phyloP scores from a whole-genome alignment of 1,140 invertebrate genomes.

The Formica exsecta region DNA sequence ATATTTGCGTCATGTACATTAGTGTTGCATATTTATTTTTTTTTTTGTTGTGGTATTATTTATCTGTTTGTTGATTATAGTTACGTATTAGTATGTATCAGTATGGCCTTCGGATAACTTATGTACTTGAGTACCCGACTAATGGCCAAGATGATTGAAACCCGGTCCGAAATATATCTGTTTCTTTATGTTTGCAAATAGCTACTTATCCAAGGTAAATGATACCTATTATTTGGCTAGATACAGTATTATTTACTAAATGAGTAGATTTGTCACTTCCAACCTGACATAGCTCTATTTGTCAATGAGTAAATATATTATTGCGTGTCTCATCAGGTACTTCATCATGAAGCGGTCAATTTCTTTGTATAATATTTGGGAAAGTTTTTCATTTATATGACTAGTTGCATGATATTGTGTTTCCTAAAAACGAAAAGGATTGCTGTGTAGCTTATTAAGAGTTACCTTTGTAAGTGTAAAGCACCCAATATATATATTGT shows the following conservation, averaged over 20 bases:
- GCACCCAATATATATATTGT: neutral
- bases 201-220: neutral
- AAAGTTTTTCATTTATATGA: slow-evolving; percentile 3
- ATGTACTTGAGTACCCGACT: neutral
- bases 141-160: neutral
- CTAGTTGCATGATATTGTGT: neutral
- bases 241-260: neutral
- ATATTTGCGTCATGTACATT: neutral
- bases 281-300: neutral
- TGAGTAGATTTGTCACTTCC: neutral
- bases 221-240: neutral
- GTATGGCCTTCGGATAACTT: neutral
- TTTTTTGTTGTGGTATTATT: neutral
- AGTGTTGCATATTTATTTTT: neutral
- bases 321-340: neutral
- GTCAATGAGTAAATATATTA: neutral
- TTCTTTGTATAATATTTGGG: neutral
- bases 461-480: neutral
- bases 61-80: neutral
- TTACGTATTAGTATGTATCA: neutral
- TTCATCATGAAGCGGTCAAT: neutral
- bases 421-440: neutral
- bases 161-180: neutral
- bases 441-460: neutral
- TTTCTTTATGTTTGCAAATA: neutral